Evolutionary conservation across 2,113 vertebrate genomes (phyloP).

Genomic region (Ochotona curzoniae): DNA sequence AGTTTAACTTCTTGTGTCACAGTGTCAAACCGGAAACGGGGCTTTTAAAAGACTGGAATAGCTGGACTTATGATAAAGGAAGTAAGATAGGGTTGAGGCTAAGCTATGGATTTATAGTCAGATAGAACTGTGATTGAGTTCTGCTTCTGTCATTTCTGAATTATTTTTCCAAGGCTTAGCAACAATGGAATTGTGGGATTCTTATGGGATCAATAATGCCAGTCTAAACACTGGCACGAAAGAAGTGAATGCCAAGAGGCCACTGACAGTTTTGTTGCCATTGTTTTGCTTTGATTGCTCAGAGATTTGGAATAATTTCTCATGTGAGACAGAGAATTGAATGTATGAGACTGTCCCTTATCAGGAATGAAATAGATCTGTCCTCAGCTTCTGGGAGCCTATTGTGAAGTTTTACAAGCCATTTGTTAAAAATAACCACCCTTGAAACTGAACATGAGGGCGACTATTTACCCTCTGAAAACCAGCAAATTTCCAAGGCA

Average conservation of each 20-base stretch:
- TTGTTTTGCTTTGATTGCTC: not conserved
- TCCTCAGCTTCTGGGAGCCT: not conserved
- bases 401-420: conserved; percentile 26
- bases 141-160: conserved; percentile 1
- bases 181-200: not conserved
- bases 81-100: not conserved
- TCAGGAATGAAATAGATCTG: not conserved
- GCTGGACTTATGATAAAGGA: not conserved
- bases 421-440: not conserved
- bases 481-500: conserved; percentile 3
- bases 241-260: not conserved
- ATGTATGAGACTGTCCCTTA: not conserved
- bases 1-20: no score
- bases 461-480: not conserved
- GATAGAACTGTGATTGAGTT: not conserved
- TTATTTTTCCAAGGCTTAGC: not conserved
- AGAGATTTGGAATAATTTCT: not conserved
- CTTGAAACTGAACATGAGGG: not conserved
- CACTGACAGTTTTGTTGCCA: not conserved
- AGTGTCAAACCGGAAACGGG: not conserved
- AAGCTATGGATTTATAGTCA: not conserved
- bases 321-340: not conserved
- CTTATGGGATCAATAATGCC: not conserved
- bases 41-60: not conserved
- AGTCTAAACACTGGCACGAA: not conserved